Evolutionary conservation across 1,140 invertebrate genomes (phyloP).

Genomic region (Nilaparvata lugens): DNA sequence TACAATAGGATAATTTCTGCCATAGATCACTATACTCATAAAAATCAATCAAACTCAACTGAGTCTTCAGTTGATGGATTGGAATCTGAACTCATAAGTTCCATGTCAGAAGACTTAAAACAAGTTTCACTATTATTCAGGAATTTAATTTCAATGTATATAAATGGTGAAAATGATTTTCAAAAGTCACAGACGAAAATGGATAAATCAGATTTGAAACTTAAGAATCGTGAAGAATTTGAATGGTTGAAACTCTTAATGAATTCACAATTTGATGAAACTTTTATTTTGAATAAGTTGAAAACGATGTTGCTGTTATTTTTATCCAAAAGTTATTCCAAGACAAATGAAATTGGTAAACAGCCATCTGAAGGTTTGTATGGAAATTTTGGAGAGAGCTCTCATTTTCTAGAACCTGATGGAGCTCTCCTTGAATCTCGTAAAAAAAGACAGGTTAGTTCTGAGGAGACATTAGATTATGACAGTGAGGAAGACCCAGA

Average conservation of each 20-base stretch:
- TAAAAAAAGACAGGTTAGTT: too few species aligned
- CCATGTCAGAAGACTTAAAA: background rate
- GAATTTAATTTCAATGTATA: background rate
- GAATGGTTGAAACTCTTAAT: background rate
- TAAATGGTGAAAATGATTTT: background rate
- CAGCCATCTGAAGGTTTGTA: too few species aligned
- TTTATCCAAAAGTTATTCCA: background rate
- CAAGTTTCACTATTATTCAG: background rate
- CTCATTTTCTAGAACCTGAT: too few species aligned
- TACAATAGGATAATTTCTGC: background rate
- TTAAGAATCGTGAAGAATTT: background rate
- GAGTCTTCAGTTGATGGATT: background rate
- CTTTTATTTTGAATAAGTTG: background rate
- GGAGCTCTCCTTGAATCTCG: too few species aligned
- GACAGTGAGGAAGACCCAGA: too few species aligned
- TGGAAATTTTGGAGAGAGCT: too few species aligned
- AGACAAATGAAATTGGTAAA: too few species aligned
- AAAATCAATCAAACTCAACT: background rate
- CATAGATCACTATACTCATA: background rate
- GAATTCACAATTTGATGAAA: background rate
- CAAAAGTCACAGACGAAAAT: background rate
- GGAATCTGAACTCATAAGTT: background rate
- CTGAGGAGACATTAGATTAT: too few species aligned
- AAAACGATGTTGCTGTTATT: background rate
- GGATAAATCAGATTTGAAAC: too few species aligned